Conservation (phyloP, 2,113 vertebrate genomes). For the Egretta garzetta region DNA sequence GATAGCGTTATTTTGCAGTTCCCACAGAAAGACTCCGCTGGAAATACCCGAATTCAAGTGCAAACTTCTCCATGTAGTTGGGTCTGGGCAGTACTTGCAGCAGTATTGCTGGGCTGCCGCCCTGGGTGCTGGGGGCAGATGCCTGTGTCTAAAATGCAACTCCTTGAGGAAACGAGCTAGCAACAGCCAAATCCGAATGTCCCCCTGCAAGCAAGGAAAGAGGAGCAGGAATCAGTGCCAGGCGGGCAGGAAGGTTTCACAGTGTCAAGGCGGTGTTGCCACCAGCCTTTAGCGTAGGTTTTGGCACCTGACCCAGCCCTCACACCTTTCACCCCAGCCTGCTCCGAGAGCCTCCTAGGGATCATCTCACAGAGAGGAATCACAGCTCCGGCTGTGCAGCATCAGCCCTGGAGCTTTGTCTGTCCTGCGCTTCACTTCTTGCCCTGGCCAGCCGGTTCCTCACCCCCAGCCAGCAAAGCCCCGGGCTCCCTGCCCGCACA, state of each 20-base stretch:
- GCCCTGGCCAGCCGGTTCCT: rapidly evolving
- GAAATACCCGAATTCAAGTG: not conserved
- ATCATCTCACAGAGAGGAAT: not conserved
- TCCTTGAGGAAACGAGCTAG: not conserved
- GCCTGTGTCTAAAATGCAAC: rapidly evolving
- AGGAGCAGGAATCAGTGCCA: not conserved
- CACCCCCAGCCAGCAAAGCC: rapidly evolving
- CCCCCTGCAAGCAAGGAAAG: not conserved
- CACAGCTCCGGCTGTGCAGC: rapidly evolving
- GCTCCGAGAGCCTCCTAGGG: not conserved
- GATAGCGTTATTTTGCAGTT: not conserved
- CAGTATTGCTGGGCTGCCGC: too few relatives aligned
- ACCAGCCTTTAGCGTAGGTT: rapidly evolving
- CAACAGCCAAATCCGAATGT: not conserved
- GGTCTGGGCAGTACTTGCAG: rapidly evolving
- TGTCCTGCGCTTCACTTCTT: not conserved
- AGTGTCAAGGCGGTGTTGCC: too few relatives aligned
- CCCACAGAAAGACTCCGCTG: not conserved
- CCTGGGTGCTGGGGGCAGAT: not conserved
- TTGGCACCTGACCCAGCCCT: not conserved
- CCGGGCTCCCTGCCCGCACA: rapidly evolving
- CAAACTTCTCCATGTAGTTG: rapidly evolving
- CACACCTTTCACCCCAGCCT: not conserved
- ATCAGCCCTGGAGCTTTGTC: not conserved
- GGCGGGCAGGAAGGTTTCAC: not conserved